Conservation (phyloP, 1,140 invertebrate genomes). For the Lepidurus arcticus region DNA sequence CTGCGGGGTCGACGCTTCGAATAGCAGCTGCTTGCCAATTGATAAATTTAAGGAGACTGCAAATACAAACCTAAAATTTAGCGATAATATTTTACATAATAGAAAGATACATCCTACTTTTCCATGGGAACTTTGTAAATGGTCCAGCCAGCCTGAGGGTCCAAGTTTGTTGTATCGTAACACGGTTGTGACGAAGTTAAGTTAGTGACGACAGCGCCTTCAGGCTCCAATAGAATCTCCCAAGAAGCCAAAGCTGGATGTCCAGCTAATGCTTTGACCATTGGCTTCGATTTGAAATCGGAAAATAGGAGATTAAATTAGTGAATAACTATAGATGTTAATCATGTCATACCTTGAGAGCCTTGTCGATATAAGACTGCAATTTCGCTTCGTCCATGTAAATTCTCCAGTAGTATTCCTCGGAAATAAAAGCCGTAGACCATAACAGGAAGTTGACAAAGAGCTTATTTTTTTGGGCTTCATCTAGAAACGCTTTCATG, state of each 20-base stretch:
- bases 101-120: constrained; percentile 27
- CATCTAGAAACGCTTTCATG: constrained; percentile 37
- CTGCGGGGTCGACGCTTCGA: constrained; percentile 40
- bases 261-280: constrained; percentile 41
- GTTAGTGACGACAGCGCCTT: constrained; percentile 43
- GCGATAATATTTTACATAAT: not conserved
- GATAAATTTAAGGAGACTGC: constrained; percentile 40
- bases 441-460: constrained; percentile 45
- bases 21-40: constrained; percentile 45
- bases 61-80: not conserved
- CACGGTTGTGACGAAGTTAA: constrained; percentile 41
- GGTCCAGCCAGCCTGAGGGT: constrained; percentile 35
- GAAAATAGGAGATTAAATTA: not conserved
- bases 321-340: constrained; percentile 22
- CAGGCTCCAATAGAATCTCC: constrained; percentile 48
- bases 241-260: constrained; percentile 45
- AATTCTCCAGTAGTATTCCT: constrained; percentile 22
- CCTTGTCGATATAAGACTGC: constrained; percentile 46
- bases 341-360: constrained; percentile 40
- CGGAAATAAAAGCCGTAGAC: constrained; percentile 44
- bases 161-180: constrained; percentile 42
- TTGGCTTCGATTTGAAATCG: constrained; percentile 38
- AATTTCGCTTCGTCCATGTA: constrained; percentile 45
- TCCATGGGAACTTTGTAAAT: constrained; percentile 31
- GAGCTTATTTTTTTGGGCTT: constrained; percentile 42